Evolutionary conservation across 2,888 invertebrate genomes (phyloP).

Genomic region (Gymnosoma rotundatum): DNA sequence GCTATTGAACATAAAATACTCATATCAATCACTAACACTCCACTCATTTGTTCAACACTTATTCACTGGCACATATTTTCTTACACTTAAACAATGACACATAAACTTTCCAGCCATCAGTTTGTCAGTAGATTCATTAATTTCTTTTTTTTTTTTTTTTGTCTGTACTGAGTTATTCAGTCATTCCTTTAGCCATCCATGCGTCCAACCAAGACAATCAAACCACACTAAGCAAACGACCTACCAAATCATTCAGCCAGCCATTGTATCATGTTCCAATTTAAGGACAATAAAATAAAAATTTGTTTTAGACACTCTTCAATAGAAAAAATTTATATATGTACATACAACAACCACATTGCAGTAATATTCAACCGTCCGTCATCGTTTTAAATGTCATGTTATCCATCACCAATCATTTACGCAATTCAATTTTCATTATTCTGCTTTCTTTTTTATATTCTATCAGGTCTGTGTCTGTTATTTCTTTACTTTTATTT

Average conservation of each 20-base stretch:
- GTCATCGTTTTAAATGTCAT: constrained; percentile 56
- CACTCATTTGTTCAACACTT: constrained; percentile 56
- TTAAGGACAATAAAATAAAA: constrained; percentile 62
- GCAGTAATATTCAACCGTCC: constrained; percentile 20
- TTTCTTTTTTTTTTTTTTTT: not conserved
- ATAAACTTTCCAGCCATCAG: not conserved
- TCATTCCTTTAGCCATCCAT: constrained; percentile 26
- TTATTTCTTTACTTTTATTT: constrained; percentile 39
- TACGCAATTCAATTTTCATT: constrained; percentile 64
- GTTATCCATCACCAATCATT: constrained; percentile 67
- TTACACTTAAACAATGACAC: not conserved
- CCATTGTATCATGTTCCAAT: constrained; percentile 59
- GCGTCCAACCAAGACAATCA: constrained; percentile 29
- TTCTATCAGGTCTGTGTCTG: constrained; percentile 10
- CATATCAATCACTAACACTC: constrained; percentile 67
- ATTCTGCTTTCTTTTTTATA: not conserved
- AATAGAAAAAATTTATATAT: not conserved
- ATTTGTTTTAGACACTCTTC: constrained; percentile 61
- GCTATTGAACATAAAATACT: constrained; percentile 30
- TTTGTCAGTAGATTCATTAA: constrained; percentile 39
- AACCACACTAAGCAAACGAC: not conserved
- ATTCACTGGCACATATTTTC: constrained; percentile 31
- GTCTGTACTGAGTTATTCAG: constrained; percentile 18
- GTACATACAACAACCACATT: constrained; percentile 15
- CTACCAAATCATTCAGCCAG: constrained; percentile 35